Evolutionary conservation across 2,888 invertebrate genomes (phyloP), one percentile per base, ranked within the genome.

Genomic region (Metacarcinus magister): DNA sequence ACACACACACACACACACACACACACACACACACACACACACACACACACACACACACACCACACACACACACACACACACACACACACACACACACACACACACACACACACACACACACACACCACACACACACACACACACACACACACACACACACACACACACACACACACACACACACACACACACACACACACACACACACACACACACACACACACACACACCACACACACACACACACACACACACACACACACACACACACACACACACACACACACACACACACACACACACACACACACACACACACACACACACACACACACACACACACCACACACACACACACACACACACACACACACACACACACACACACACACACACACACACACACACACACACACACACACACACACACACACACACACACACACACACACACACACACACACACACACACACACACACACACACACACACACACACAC

Each of bases 101-200:
- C 75, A n/a, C 75, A n/a, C 75, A n/a, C 75, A n/a, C 75, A n/a
- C 75, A n/a, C 75, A n/a, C 75, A n/a, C 75, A n/a, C 75, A n/a
- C 75, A n/a, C 75, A n/a, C n/a, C 75, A n/a, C n/a, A 8, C 75
- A 19, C 28, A 19, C 54, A 19, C 54, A 19, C 54, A 2, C 54
- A 19, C 54, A 75, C 4, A 28, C 75, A 75, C n/a, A n/a, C 75
- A n/a, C 75, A n/a, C 75, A n/a, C 75, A n/a, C 75, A n/a, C 75
- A n/a, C 75, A n/a, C 75, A n/a, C 75, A n/a, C 75, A n/a, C 75
- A n/a, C 75, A n/a, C 75, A n/a, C 75, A n/a, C 75, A n/a, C 75
- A n/a, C 75, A n/a, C 75, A n/a, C 75, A n/a, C 75, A n/a, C n/a
- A 8, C 75, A 19, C 28, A 19, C 54, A 19, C 54, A 19, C 54